phyloP scores from a whole-genome alignment of 1,140 invertebrate species.

The Nasonia longicornis region DNA sequence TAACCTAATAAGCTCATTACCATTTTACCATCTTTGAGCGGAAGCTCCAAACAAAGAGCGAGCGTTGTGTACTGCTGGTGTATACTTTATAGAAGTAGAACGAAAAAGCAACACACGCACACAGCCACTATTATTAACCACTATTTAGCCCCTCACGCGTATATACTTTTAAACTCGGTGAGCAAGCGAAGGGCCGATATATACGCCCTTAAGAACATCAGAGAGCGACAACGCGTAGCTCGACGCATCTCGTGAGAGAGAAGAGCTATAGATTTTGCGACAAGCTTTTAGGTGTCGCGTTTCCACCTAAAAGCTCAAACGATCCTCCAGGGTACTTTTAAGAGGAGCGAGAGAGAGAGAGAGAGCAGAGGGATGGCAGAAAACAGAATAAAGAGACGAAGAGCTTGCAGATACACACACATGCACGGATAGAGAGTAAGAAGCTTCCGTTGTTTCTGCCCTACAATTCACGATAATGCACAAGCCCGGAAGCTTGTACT shows the following conservation, averaged over 20 bases:
- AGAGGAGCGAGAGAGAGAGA: neutral
- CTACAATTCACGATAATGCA: constrained; percentile 32
- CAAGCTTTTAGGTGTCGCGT: constrained; percentile 28
- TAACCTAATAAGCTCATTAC: constrained; percentile 3
- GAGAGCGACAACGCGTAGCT: neutral
- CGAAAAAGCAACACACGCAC: neutral
- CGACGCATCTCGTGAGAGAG: neutral
- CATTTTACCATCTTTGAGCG: neutral
- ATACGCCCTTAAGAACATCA: neutral
- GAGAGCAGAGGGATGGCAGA: neutral
- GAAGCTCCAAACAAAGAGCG: neutral
- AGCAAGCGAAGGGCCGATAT: neutral
- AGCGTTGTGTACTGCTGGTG: neutral
- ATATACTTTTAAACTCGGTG: neutral
- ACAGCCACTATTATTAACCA: neutral
- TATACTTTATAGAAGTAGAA: neutral
- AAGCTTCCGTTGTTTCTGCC: constrained; percentile 30
- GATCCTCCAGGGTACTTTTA: constrained; percentile 22
- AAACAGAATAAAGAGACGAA: constrained; percentile 11
- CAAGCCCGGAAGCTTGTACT: constrained; percentile 19
- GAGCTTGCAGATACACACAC: neutral
- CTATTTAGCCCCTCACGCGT: neutral
- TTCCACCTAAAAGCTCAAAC: constrained; percentile 30
- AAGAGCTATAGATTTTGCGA: constrained; percentile 24
- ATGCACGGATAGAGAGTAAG: neutral